A percentile compares a stretch with the other conserved stretches of the same genome.
Conservation (phyloP, 2,797 vertebrate genomes). For the Ptychadena robeensis region DNA sequence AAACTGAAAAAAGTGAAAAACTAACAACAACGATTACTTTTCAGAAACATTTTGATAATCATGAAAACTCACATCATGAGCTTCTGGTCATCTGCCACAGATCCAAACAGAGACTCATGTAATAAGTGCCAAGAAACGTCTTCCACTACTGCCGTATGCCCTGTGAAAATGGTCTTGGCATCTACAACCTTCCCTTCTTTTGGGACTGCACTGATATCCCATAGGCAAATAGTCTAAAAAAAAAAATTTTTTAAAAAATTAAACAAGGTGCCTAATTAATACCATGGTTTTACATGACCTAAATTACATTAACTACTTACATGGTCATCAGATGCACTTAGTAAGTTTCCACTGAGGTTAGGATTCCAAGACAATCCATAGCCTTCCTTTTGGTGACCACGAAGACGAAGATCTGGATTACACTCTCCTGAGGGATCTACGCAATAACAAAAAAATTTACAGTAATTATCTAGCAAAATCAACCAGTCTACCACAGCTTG, state of each 20-base stretch:
- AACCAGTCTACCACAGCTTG: too few species aligned
- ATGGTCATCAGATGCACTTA: slow-evolving; percentile 97
- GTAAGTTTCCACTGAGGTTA: slow-evolving; percentile 92
- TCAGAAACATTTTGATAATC: not conserved
- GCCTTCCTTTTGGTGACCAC: slow-evolving; percentile 97
- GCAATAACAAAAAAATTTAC: slow-evolving; percentile 67
- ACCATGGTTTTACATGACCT: too few species aligned
- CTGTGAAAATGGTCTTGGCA: slow-evolving; percentile 97
- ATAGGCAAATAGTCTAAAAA: slow-evolving; percentile 91
- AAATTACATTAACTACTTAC: slow-evolving; percentile 79
- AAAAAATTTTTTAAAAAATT: slow-evolving; percentile 21
- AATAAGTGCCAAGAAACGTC: slow-evolving; percentile 97
- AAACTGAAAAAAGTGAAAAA: too few species aligned
- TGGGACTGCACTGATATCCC: slow-evolving; percentile 96
- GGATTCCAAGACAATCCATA: slow-evolving; percentile 98
- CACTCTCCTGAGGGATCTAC: slow-evolving; percentile 96
- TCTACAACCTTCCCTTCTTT: slow-evolving; percentile 97
- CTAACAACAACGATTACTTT: too few species aligned
- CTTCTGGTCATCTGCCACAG: slow-evolving; percentile 96
- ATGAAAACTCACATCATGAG: slow-evolving; percentile 91
- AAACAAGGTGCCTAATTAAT: too few species aligned
- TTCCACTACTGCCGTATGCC: slow-evolving; percentile 95
- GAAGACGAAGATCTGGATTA: slow-evolving; percentile 90
- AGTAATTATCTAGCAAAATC: too few species aligned
- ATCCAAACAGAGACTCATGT: slow-evolving; percentile 95